Evolutionary conservation across 2,888 invertebrate species (phyloP), one percentile per base, ranked within the genome.

Genomic region (Aplocera efformata): DNA sequence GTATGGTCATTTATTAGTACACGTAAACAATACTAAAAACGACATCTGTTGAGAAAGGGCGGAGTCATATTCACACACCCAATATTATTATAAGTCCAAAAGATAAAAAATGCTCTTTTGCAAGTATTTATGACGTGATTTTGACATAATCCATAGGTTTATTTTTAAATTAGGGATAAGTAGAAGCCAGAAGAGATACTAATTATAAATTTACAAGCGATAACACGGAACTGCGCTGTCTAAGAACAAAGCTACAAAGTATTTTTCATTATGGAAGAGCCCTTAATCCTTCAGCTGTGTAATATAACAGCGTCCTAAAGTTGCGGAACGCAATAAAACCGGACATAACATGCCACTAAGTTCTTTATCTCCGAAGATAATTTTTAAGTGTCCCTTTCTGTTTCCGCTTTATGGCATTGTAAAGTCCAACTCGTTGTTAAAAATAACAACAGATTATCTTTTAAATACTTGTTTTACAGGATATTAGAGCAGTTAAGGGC

Each of bases 281-380:
- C 50, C 48, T 46, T 55, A 55, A 55, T 55, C 55, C 52, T 41
- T 51, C 47, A 51, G 39, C 43, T 49, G 49, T 51, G 51, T 45
- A 50, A 48, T 46, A 48, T 42, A 31, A 39, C 32, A 24, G 31
- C 31, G 44, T 35, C 46, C 43, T 49, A 40, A 48, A 49, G 45
- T 48, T 42, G 47, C 46, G 44, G 39, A 17, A 51, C 55, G 60
- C 52, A 55, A 56, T 73, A 72, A 74, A 68, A 67, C 44, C 57
- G 69, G 67, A 65, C 67, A 58, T 62, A 63, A 68, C 64, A 64
- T 48, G 59, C 60, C 56, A 60, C 62, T 58, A 61, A 65, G 62
- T 67, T 65, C 67, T 73, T 74, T 75, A 77, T 76, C 68, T 67
- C 29, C 30, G 39, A 23, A 74, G 76, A 76, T 77, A 74, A 76